Percentiles rank a stretch among this genome's conserved stretches.
phyloP scores from a whole-genome alignment of 2,797 vertebrate genomes.

The Pogoniulus pusillus region DNA sequence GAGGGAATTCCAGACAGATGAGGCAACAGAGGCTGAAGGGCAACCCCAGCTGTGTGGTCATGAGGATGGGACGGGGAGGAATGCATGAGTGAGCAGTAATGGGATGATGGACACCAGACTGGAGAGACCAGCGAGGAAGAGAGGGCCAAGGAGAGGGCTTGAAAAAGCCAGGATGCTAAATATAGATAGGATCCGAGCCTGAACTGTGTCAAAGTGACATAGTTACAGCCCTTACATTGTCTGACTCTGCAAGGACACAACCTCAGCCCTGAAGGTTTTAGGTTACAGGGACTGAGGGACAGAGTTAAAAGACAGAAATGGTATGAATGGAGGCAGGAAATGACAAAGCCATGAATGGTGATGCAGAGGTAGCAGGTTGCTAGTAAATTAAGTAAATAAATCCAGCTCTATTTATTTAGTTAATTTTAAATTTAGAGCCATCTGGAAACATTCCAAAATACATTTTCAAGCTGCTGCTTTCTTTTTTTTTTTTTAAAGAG shows the following conservation, averaged over 20 bases:
- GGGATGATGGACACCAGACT: slow-evolving; percentile 11
- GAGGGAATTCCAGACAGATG: slow-evolving; percentile 14
- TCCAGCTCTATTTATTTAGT: background rate
- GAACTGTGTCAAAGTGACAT: slow-evolving; percentile 27
- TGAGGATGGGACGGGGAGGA: slow-evolving; percentile 7
- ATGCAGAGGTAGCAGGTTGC: background rate
- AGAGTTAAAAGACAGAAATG: slow-evolving; percentile 4
- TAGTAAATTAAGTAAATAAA: slow-evolving; percentile 16
- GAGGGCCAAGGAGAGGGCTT: slow-evolving; percentile 23
- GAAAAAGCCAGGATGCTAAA: slow-evolving; percentile 29
- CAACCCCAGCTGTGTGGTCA: slow-evolving; percentile 42
- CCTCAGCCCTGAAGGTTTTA: background rate
- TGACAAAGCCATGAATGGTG: background rate
- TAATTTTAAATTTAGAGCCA: background rate
- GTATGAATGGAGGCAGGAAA: background rate
- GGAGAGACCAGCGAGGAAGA: slow-evolving; percentile 28
- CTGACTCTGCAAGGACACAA: background rate
- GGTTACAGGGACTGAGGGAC: background rate
- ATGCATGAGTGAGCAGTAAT: slow-evolving; percentile 55
- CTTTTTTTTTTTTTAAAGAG: background rate
- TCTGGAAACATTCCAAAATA: background rate
- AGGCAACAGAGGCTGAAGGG: slow-evolving; percentile 2
- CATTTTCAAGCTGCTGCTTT: background rate
- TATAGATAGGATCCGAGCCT: slow-evolving; percentile 33
- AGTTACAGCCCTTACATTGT: background rate